A percentile compares a stretch with the other conserved stretches of the same genome.
Conservation (phyloP, 2,797 vertebrate species). For the Loris lydekkerianus region DNA sequence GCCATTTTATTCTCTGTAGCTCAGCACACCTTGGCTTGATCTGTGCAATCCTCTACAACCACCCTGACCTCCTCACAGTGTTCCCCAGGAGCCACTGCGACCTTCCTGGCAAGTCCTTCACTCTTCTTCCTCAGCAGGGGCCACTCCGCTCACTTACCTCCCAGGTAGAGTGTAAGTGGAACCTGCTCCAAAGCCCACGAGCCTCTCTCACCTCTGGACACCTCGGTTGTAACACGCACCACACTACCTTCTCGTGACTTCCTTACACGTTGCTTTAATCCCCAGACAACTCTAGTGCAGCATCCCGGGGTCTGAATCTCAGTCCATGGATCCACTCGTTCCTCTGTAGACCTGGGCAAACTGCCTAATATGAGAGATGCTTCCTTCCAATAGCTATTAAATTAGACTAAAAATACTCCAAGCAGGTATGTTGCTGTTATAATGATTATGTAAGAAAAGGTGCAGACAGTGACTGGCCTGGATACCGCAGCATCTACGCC, state of each 20-base stretch:
- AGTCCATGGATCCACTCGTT: background rate
- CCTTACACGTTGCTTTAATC: background rate
- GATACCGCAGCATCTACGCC: background rate
- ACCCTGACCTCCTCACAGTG: background rate
- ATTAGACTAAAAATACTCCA: background rate
- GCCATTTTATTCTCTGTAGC: slow-evolving; percentile 25
- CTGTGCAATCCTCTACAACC: background rate
- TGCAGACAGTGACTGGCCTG: background rate
- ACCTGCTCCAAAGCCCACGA: background rate
- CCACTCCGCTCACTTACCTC: background rate
- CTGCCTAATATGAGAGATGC: background rate
- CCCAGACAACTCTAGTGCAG: too few species aligned
- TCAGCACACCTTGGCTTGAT: background rate
- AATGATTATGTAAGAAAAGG: background rate
- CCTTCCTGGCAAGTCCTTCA: background rate
- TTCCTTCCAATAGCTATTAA: background rate
- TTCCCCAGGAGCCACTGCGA: background rate
- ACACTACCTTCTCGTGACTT: background rate
- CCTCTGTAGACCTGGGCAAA: background rate
- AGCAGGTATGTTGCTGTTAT: background rate
- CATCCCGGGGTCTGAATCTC: background rate
- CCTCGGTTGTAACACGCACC: background rate
- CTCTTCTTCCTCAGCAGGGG: background rate
- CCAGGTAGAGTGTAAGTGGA: background rate
- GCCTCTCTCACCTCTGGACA: background rate